Evolutionary conservation across 23 tunicate species (phyloP), one percentile per base, ranked within the genome.

Genomic region (Aplidium turbinatum): DNA sequence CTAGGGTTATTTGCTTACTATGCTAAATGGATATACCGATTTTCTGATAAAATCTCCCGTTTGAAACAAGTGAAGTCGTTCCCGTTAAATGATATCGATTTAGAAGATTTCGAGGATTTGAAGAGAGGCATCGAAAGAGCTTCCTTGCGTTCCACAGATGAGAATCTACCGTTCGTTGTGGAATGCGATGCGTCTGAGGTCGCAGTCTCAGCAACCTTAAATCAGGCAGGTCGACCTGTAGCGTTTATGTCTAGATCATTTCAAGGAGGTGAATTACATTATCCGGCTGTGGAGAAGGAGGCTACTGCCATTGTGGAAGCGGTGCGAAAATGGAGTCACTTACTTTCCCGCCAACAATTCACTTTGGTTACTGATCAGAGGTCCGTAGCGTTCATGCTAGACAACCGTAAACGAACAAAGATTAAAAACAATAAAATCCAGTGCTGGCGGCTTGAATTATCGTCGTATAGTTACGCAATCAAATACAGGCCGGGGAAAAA

Each of bases 291-390:
- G 4, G 80, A 75, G 31, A 75, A 61, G 28, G 72, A 75, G 57
- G 80, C 80, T 5, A 19, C 32, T 35, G 31, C 80, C 6, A 62
- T 75, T 47, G 19, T 63, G 28, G 73, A 75, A 75, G n/a, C n/a
- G n/a, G n/a, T n/a, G n/a, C 31, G 28, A 69, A 75, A 75, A 60
- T 75, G 80, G 80, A 13, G 28, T 31, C 35, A 58, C 73, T 35
- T 54, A n/a, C 24, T 54, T 54, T 4, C 21, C 24, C 24, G 60
- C 6, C 19, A 31, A 33, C 51, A 58, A 9, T 58, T 75, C 26
- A 33, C 11, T 26, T 27, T 75, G 11, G 29, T 75, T 5, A 75
- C 80, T 18, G 80, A 75, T 35, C 80, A 75, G 26, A 75, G 38
- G 30, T 19, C 34, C 16, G 9, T 75, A 4, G 19, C 24, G 6